These are phyloP conservation scores for Gorsachius magnificus DNA, from an alignment of 2,797 vertebrate species.

Conservation along the genomic window DNA sequence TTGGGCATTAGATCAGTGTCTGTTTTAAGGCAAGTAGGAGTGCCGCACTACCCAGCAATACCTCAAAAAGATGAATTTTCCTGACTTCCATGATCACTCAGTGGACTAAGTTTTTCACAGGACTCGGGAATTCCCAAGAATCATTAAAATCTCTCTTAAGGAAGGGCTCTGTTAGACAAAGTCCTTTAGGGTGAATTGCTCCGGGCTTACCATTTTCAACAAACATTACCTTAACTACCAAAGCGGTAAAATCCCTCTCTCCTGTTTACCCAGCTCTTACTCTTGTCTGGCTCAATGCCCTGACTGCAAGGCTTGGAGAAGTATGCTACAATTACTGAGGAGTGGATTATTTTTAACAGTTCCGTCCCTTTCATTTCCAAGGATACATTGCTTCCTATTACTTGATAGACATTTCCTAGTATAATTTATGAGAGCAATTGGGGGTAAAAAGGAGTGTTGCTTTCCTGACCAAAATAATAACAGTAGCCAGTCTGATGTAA, in stretches of 20 bases:
- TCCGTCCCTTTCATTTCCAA: constrained; percentile 26
- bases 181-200: not conserved
- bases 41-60: not conserved
- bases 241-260: not conserved
- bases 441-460: not conserved
- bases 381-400: not conserved
- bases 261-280: not conserved
- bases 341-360: constrained; percentile 38
- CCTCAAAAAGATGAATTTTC: not conserved
- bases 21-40: not conserved
- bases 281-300: not conserved
- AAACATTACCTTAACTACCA: not conserved
- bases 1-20: not conserved
- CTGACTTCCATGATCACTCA: not conserved
- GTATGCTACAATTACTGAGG: not conserved
- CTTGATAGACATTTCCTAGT: constrained; percentile 19
- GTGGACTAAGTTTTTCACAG: not conserved
- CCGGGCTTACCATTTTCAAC: not conserved
- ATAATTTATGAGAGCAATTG: not conserved
- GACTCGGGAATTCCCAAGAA: not conserved
- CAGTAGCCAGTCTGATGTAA: not conserved
- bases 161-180: not conserved
- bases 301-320: not conserved
- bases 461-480: constrained; percentile 25
- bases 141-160: not conserved